These are phyloP conservation scores for Drosophila meridionalis DNA, from an alignment of 2,888 invertebrate genomes.

Conservation along the genomic window DNA sequence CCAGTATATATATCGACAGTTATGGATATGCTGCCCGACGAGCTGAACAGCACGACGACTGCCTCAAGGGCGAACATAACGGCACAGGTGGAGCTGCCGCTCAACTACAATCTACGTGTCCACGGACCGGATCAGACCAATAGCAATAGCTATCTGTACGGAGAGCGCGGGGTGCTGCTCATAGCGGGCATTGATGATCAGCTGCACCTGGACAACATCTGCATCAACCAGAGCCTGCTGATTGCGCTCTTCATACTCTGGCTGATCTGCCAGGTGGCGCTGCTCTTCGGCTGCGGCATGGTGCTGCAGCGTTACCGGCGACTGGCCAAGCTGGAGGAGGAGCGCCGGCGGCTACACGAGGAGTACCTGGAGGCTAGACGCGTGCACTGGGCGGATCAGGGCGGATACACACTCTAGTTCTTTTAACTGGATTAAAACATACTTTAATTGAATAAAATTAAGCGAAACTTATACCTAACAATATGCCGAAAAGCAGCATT, in stretches of 20 bases:
- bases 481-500: constrained; percentile 24
- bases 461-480: constrained; percentile 47
- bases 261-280: constrained; percentile 87
- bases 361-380: constrained; percentile 89
- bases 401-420: constrained; percentile 80
- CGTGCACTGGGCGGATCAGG: constrained; percentile 89
- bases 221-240: constrained; percentile 88
- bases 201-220: constrained; percentile 83
- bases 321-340: constrained; percentile 85
- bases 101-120: constrained; percentile 87
- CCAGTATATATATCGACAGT: constrained; percentile 83
- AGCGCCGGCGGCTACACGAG: constrained; percentile 86
- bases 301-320: constrained; percentile 86
- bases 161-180: constrained; percentile 86
- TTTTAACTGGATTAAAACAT: constrained; percentile 46
- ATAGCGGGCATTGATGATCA: constrained; percentile 86
- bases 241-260: constrained; percentile 88
- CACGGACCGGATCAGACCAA: constrained; percentile 87
- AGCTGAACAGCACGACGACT: constrained; percentile 17
- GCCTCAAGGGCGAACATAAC: constrained; percentile 17
- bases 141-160: constrained; percentile 86
- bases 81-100: constrained; percentile 60
- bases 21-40: constrained; percentile 73
- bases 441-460: constrained; percentile 72
- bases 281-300: constrained; percentile 86